phyloP scores from a whole-genome alignment of 2,888 invertebrate genomes.

The Nomada hirtipes region DNA sequence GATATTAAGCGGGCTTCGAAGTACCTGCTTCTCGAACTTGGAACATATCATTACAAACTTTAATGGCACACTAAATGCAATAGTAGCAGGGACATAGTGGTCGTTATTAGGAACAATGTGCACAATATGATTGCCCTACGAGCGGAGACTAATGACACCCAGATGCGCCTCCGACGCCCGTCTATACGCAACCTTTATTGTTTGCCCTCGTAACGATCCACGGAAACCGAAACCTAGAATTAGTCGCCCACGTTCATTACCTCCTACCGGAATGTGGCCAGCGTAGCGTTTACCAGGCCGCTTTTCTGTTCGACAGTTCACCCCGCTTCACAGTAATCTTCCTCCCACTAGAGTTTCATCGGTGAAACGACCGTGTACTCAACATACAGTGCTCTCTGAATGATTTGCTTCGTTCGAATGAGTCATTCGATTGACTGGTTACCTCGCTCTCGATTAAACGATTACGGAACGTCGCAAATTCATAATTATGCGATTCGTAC shows the following conservation, averaged over 20 bases:
- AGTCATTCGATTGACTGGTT: conserved; percentile 14
- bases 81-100: background rate
- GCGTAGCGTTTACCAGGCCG: conserved; percentile 28
- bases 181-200: conserved; percentile 65
- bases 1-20: background rate
- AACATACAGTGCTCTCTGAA: background rate
- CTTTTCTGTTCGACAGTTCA: conserved; percentile 11
- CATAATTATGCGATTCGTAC: background rate
- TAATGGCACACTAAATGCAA: background rate
- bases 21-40: too few relatives aligned
- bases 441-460: background rate
- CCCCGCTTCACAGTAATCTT: background rate
- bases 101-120: conserved; percentile 2
- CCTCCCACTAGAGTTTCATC: background rate
- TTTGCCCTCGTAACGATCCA: conserved; percentile 74
- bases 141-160: conserved; percentile 60
- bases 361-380: background rate
- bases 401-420: background rate
- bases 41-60: background rate
- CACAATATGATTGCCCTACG: conserved; percentile 29
- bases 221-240: conserved; percentile 77
- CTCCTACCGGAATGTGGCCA: conserved; percentile 51
- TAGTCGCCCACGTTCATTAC: conserved; percentile 68
- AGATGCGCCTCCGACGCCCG: conserved; percentile 69
- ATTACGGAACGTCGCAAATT: background rate